These are phyloP conservation scores for Pomacea maculata DNA, from an alignment of 1,140 invertebrate genomes.

Conservation along the genomic window DNA sequence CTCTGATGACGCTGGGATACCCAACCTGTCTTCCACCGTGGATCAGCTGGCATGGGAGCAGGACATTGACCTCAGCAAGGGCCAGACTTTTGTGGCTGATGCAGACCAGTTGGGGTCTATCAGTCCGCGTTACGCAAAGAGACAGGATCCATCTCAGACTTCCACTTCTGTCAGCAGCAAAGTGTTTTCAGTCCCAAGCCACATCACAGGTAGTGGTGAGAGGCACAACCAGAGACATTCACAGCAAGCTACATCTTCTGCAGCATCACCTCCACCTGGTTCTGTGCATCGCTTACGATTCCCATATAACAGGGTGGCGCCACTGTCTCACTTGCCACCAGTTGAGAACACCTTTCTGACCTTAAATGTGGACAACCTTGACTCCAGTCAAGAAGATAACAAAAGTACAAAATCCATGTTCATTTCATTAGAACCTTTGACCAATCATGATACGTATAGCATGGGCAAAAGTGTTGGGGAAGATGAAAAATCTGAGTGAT, in stretches of 20 bases:
- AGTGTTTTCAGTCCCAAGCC: too few relatives aligned
- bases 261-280: too few relatives aligned
- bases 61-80: constrained; percentile 58
- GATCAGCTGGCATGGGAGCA: constrained; percentile 62
- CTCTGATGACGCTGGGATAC: constrained; percentile 1
- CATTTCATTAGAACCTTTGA: neutral
- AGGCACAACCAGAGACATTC: too few relatives aligned
- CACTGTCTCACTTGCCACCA: constrained; percentile 14
- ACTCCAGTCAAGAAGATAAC: neutral
- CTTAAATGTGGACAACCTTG: constrained; percentile 16
- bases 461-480: neutral
- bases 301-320: constrained; percentile 19
- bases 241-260: too few relatives aligned
- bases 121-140: constrained; percentile 6
- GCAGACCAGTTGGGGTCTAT: constrained; percentile 35
- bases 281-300: too few relatives aligned
- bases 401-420: neutral
- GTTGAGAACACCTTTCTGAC: constrained; percentile 1
- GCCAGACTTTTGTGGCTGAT: constrained; percentile 42
- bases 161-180: too few relatives aligned
- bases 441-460: neutral
- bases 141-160: too few relatives aligned
- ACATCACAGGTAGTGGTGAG: too few relatives aligned
- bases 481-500: neutral
- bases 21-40: constrained; percentile 41